phyloP scores from a whole-genome alignment of 2,888 invertebrate genomes.

The Punctoribates punctum region DNA sequence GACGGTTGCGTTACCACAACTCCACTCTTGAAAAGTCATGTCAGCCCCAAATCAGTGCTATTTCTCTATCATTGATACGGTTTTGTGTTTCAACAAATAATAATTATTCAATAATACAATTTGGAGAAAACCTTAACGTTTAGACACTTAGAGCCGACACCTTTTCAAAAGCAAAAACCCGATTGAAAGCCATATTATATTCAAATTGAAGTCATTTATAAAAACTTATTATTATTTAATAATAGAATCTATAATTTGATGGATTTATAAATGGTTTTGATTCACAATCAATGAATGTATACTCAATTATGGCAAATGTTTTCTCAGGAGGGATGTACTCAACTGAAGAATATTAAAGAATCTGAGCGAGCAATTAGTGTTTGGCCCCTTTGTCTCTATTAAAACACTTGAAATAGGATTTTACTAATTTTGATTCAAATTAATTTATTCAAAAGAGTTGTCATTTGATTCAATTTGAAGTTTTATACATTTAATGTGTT shows the following conservation, averaged over 20 bases:
- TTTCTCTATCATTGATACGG: slow-evolving; percentile 1
- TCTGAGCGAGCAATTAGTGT: too few relatives aligned
- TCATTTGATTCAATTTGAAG: not conserved
- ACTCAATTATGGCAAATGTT: not conserved
- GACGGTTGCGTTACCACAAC: not conserved
- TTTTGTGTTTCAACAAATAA: not conserved
- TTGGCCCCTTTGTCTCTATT: too few relatives aligned
- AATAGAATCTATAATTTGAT: not conserved
- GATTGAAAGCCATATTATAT: not conserved
- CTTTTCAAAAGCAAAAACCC: not conserved
- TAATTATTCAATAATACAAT: slow-evolving; percentile 26
- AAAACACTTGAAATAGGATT: too few relatives aligned
- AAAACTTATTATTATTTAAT: not conserved
- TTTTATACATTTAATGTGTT: not conserved
- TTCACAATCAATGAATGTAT: not conserved
- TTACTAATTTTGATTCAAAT: not conserved
- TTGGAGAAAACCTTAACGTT: not conserved
- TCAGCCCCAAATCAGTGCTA: not conserved
- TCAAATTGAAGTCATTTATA: not conserved
- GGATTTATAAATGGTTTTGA: not conserved
- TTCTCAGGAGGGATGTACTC: too few relatives aligned
- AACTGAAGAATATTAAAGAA: too few relatives aligned
- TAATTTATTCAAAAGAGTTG: not conserved
- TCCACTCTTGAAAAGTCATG: slow-evolving; percentile 15
- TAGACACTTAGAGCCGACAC: not conserved